Conservation (phyloP, 37 sponge, comb jelly and placozoan genomes). For the Bolinopsis microptera region DNA sequence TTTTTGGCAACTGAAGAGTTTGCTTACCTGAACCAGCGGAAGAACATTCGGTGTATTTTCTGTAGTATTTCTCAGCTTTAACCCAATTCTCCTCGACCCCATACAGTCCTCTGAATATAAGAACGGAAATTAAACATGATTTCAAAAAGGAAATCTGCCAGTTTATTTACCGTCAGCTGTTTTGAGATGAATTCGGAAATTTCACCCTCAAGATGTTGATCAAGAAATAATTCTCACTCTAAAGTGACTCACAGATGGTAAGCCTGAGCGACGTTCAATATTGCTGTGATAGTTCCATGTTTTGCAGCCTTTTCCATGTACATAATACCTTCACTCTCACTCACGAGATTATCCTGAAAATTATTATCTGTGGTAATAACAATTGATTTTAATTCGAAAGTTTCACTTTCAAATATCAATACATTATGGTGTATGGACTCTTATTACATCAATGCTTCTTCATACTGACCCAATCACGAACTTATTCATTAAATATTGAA, state of each 20-base stretch:
- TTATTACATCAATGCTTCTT: too few species aligned
- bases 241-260: constrained; percentile 47
- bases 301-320: constrained; percentile 47
- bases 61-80: constrained; percentile 58
- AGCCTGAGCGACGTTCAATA: constrained; percentile 42
- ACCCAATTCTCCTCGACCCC: neutral
- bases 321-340: neutral
- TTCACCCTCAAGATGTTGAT: too few species aligned
- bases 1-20: too few species aligned
- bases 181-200: too few species aligned
- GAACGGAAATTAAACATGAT: neutral
- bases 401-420: neutral
- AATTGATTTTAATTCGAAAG: neutral
- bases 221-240: too few species aligned
- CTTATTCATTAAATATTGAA: too few species aligned
- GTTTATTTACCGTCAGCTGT: too few species aligned
- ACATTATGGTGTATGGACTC: too few species aligned
- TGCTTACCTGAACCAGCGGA: neutral
- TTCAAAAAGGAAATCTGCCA: neutral
- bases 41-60: constrained; percentile 7
- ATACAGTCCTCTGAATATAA: constrained; percentile 3
- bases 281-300: constrained; percentile 42
- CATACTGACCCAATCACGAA: too few species aligned
- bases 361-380: neutral
- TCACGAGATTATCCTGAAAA: neutral